Base-by-base conservation (phyloP, 2,797 vertebrate species). In the Octomys mimax region DNA sequence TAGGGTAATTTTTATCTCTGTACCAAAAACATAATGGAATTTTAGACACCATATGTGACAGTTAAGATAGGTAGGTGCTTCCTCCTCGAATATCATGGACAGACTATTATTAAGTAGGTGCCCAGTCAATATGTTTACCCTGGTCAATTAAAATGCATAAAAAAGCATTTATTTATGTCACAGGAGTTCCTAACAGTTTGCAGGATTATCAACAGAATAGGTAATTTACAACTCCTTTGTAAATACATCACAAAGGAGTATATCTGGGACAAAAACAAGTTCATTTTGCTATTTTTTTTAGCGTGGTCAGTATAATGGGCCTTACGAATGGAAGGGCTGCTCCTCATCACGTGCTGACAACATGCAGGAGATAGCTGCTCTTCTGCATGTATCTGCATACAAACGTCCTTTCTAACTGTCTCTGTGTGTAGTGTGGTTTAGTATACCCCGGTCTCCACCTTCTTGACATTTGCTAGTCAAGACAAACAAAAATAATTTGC, bases 401-500 rank as follows among this genome's bases (percentile, higher is more conserved):
- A 66, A 52, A 80, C 19, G 33, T 66, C 19, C 31, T 94, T 71
- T 89, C n/a, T n/a, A 66, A 68, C 39, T 81, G 59, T 31, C 33
- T 52, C 16, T 36, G 42, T 39, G 49, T 54, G 57, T 87, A 46
- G 8, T 61, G 59, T 61, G 54, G 14, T 83, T 93, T 71, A 73
- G 87, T 39, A 31, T 39, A 80, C 36, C 28, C 66, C n/a, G 57
- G 6, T 28, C 22, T 75, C 31, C 19, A 95, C 54, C 75, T 93
- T 94, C 92, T 73, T 77, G 80, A 81, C 54, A 92, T 91, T 88
- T 89, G 57, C 79, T 80, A 92, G 64, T 92, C 36, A 73, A 96
- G 92, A 95, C 26, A 89, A 95, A 75, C 78, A 28, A 96, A 96
- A 94, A 94, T 28, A 89, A 92, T 87, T 84, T 33, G 57, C 75